Evolutionary conservation across 2,888 invertebrate species (phyloP).

Genomic region (Polyommatus iphigenia): DNA sequence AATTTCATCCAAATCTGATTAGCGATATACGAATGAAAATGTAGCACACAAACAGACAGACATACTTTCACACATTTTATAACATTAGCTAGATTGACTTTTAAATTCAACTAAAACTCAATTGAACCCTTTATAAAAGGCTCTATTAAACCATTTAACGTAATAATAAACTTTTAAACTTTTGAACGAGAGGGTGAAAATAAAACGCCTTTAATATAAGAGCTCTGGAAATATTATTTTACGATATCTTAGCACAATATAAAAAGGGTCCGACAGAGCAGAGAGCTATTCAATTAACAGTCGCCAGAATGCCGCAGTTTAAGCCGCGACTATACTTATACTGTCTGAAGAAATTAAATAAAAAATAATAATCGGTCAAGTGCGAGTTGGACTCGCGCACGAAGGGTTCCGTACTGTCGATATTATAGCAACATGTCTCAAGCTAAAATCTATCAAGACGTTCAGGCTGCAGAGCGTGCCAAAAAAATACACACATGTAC

Average conservation of each 20-base stretch:
- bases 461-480: no score
- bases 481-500: no score
- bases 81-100: neutral
- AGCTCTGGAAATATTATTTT: neutral
- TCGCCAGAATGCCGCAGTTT: constrained; percentile 35
- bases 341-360: neutral
- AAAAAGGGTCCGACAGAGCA: constrained; percentile 33
- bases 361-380: no score
- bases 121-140: neutral
- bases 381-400: no score
- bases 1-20: no score
- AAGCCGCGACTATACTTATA: neutral
- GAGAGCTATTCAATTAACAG: constrained; percentile 38
- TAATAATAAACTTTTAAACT: constrained; percentile 18
- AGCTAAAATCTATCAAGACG: no score
- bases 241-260: constrained; percentile 19
- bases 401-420: no score
- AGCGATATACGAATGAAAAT: no score
- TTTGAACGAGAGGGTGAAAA: neutral
- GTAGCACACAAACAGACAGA: no score
- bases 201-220: neutral
- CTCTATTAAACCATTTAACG: neutral
- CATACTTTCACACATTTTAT: no score
- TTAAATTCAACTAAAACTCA: neutral
- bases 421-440: no score